Base-by-base conservation (phyloP, 2,113 vertebrate genomes). In the Eonycteris spelaea region DNA sequence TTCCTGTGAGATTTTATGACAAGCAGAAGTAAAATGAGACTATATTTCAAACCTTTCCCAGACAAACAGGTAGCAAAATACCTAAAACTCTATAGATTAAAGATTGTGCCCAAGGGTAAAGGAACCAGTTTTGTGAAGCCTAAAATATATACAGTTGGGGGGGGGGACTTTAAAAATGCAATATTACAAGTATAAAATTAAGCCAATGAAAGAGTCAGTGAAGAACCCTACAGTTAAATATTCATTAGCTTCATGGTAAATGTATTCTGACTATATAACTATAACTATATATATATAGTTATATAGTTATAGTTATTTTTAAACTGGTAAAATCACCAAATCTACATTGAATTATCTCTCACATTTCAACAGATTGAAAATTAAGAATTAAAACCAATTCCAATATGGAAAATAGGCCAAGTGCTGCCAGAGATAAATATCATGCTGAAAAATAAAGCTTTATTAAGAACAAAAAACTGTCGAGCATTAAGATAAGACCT, bases 361-460 rank as follows among this genome's bases (percentile, higher is more conserved):
- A 71, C 22, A n/a, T 87, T 75, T 94, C 26, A 91, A 80, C n/a
- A 86, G n/a, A 85, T 16, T 92, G 19, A 78, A 97, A 84, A 90
- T 68, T 74, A 68, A 84, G 57, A 55, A 84, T 95, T 94, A 78
- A 88, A 59, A 74, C 24, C 8, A 67, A 53, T 96, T 78, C 22
- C 38, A 82, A 79, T 43, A 53, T 38, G 16, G 28, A 85, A 94
- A 96, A 92, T 45, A 80, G 18, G 9, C 14, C 38, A 93, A 88
- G 12, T 70, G 24, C 30, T 55, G 16, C 40, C 26, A 71, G 43
- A 91, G 45, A 16, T 70, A 94, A 94, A 61, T 86, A 73, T 80
- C 18, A n/a, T 57, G 4, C 3, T 88, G 38, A 91, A 93, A 96
- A 80, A 65, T 35, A 87, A 80, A 90, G 7, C 15, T 74, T 95